phyloP scores from a whole-genome alignment of 2,797 vertebrate genomes.

The Miichthys miiuy region DNA sequence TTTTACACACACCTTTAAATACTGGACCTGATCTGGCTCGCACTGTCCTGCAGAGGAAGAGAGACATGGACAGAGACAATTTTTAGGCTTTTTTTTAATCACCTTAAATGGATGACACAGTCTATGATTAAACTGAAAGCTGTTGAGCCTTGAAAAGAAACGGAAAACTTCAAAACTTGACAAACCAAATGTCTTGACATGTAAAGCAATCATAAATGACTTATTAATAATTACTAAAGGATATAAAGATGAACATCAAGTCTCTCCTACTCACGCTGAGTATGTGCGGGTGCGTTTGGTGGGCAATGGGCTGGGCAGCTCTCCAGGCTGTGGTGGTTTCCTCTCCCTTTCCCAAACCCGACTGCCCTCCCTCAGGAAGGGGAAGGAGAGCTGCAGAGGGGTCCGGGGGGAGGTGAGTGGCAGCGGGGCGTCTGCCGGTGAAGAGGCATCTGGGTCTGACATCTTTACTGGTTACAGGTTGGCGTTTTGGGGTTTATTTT shows the following conservation, averaged over 20 bases:
- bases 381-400: constrained; percentile 91
- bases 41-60: constrained; percentile 87
- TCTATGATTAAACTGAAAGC: neutral
- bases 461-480: constrained; percentile 61
- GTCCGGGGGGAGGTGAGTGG: constrained; percentile 89
- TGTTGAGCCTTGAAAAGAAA: neutral
- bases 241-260: neutral
- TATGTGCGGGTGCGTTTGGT: constrained; percentile 97
- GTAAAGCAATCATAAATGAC: neutral
- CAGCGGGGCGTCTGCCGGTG: constrained; percentile 74
- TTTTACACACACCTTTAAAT: constrained; percentile 96
- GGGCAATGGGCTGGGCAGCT: constrained; percentile 95
- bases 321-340: constrained; percentile 86
- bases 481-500: neutral
- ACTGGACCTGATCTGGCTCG: constrained; percentile 93
- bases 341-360: constrained; percentile 92
- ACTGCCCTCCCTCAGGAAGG: constrained; percentile 93
- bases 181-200: too few relatives aligned
- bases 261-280: constrained; percentile 91
- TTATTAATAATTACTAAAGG: neutral
- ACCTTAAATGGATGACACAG: neutral
- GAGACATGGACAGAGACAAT: neutral
- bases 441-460: constrained; percentile 81
- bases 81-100: neutral
- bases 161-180: too few relatives aligned